phyloP scores from a whole-genome alignment of 2,888 invertebrate genomes.

The Drosophila barbarae region DNA sequence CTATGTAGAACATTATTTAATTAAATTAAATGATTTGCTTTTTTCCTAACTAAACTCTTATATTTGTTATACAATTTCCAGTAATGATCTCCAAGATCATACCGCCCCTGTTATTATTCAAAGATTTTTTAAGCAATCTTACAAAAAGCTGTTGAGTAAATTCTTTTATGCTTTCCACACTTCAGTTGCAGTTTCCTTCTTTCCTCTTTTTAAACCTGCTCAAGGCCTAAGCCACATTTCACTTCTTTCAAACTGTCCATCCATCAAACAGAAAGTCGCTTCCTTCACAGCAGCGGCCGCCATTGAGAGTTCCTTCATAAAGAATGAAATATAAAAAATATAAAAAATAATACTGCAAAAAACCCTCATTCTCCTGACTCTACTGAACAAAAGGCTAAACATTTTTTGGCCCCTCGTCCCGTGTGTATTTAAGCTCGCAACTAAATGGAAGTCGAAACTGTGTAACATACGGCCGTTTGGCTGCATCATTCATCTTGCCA shows the following conservation, averaged over 20 bases:
- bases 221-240: constrained; percentile 55
- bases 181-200: constrained; percentile 10
- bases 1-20: no score
- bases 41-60: neutral
- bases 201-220: constrained; percentile 2
- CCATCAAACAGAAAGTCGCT: constrained; percentile 43
- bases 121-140: neutral
- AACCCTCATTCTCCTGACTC: constrained; percentile 1
- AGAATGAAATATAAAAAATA: constrained; percentile 10
- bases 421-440: constrained; percentile 63
- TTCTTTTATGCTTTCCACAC: constrained; percentile 11
- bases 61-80: neutral
- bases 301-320: constrained; percentile 33
- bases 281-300: constrained; percentile 19
- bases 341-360: constrained; percentile 11
- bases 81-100: constrained; percentile 10
- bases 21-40: no score
- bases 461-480: constrained; percentile 49
- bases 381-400: constrained; percentile 54
- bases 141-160: constrained; percentile 5
- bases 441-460: constrained; percentile 56
- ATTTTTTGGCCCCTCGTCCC: constrained; percentile 57
- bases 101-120: neutral
- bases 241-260: constrained; percentile 48
- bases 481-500: constrained; percentile 65